phyloP scores from a whole-genome alignment of 2,797 vertebrate genomes.

The Arnoldichthys spilopterus region DNA sequence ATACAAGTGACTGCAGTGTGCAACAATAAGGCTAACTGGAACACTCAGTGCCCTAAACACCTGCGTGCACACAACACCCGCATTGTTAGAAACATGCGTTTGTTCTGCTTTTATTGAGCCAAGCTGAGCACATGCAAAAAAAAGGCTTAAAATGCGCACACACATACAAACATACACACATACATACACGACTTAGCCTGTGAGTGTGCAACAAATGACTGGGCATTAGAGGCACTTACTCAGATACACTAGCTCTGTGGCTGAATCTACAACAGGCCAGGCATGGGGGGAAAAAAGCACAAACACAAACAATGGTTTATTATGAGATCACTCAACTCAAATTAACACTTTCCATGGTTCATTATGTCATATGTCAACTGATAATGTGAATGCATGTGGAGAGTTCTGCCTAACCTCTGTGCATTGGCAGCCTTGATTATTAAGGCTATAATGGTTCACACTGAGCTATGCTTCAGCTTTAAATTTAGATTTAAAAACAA shows the following conservation, averaged over 20 bases:
- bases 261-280: conserved; percentile 88
- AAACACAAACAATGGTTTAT: conserved; percentile 52
- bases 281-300: conserved; percentile 71
- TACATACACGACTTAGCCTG: conserved; percentile 1
- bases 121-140: conserved; percentile 48
- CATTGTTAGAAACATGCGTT: conserved; percentile 14
- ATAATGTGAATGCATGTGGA: neutral
- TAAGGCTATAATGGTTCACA: too few species aligned
- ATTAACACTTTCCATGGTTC: neutral
- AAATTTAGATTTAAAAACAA: too few species aligned
- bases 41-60: neutral
- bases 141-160: conserved; percentile 2
- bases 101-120: conserved; percentile 24
- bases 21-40: neutral
- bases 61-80: neutral
- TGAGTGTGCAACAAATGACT: conserved; percentile 18
- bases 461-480: too few species aligned
- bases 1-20: neutral
- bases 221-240: conserved; percentile 84
- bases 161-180: conserved; percentile 9
- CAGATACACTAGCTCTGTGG: conserved; percentile 90
- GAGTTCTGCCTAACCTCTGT: conserved; percentile 15
- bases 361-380: neutral
- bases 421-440: neutral
- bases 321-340: conserved; percentile 57